phyloP scores from a whole-genome alignment of 2,888 invertebrate genomes.

The Formica aserva region DNA sequence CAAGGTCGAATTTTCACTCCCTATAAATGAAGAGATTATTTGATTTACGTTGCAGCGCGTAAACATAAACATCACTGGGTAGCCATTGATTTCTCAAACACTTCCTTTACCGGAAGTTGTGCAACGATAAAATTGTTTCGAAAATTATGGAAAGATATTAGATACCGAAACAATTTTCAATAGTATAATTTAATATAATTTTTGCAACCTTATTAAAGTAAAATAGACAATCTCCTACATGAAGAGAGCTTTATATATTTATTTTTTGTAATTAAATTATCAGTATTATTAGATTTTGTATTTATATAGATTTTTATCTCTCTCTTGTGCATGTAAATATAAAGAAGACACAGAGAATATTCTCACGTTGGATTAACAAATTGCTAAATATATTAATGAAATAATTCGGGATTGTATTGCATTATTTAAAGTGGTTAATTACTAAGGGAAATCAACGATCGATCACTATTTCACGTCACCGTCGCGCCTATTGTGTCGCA shows the following conservation, averaged over 20 bases:
- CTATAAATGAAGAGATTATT: slow-evolving; percentile 59
- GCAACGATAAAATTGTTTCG: neutral
- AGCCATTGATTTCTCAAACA: neutral
- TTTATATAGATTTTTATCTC: neutral
- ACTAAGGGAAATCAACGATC: slow-evolving; percentile 34
- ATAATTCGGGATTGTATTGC: neutral
- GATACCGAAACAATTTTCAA: neutral
- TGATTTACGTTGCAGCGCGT: slow-evolving; percentile 32
- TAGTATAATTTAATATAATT: neutral
- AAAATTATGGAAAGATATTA: neutral
- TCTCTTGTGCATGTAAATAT: neutral
- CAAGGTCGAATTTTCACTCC: slow-evolving; percentile 17
- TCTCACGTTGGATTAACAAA: neutral
- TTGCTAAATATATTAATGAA: slow-evolving; percentile 3
- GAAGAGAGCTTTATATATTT: neutral
- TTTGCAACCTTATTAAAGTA: neutral
- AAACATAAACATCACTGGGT: neutral
- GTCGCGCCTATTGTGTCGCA: slow-evolving; percentile 62
- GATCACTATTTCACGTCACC: slow-evolving; percentile 37
- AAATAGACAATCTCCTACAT: neutral
- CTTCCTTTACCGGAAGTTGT: neutral
- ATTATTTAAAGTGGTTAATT: slow-evolving; percentile 49
- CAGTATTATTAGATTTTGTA: neutral
- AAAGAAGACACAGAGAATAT: neutral
- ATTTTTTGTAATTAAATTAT: neutral